phyloP scores from a whole-genome alignment of 2,888 invertebrate genomes.

The Cyclophora albipunctata region DNA sequence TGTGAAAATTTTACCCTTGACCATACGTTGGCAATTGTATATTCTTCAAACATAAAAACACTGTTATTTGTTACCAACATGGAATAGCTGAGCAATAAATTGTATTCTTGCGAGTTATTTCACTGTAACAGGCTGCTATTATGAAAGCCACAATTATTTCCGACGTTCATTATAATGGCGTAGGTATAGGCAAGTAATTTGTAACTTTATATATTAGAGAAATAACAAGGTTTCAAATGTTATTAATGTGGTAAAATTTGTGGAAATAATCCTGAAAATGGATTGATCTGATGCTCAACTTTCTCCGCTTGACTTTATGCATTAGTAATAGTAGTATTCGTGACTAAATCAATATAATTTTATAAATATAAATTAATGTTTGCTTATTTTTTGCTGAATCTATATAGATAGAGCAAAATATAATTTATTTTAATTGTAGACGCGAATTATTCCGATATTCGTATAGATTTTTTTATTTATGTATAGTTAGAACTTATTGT shows the following conservation, averaged over 20 bases:
- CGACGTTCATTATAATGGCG: too few species aligned
- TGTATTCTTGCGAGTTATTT: too few species aligned
- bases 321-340: constrained; percentile 44
- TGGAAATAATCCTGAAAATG: constrained; percentile 37
- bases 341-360: constrained; percentile 27
- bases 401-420: constrained; percentile 33
- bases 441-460: constrained; percentile 28
- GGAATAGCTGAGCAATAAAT: too few species aligned
- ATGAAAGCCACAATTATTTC: too few species aligned
- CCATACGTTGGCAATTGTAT: too few species aligned
- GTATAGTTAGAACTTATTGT: constrained; percentile 2
- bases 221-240: constrained; percentile 48
- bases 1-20: too few species aligned
- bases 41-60: constrained; percentile 11
- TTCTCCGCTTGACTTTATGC: constrained; percentile 51
- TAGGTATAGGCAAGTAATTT: too few species aligned
- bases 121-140: too few species aligned
- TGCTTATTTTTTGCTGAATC: constrained; percentile 48
- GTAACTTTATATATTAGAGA: too few species aligned
- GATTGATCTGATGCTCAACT: constrained; percentile 65
- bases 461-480: not conserved
- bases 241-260: constrained; percentile 56
- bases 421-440: constrained; percentile 45
- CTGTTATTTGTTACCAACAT: too few species aligned
- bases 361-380: constrained; percentile 27